Evolutionary conservation across 1,140 invertebrate genomes (phyloP).

Genomic region (Asbolus verrucosus): DNA sequence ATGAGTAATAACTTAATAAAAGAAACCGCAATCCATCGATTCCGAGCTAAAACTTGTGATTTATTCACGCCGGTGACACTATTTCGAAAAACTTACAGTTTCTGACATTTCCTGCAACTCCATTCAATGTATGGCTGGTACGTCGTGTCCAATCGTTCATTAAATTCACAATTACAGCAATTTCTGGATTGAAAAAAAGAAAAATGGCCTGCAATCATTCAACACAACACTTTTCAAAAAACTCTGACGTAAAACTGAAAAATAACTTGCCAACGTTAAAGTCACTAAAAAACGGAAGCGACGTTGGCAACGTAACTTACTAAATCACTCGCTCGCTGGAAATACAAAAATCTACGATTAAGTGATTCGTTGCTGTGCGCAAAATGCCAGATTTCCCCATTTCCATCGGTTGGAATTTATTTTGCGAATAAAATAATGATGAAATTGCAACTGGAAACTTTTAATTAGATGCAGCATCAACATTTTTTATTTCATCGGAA

Average conservation of each 20-base stretch:
- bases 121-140: background rate
- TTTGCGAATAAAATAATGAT: too few relatives aligned
- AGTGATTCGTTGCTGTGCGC: too few relatives aligned
- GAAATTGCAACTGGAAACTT: too few relatives aligned
- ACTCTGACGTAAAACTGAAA: background rate
- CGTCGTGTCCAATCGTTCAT: background rate
- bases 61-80: background rate
- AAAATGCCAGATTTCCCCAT: too few relatives aligned
- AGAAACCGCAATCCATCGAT: slow-evolving; percentile 1
- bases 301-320: background rate
- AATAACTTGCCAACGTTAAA: background rate
- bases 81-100: background rate
- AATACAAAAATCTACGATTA: too few relatives aligned
- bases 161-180: background rate
- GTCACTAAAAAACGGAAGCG: background rate
- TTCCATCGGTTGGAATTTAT: too few relatives aligned
- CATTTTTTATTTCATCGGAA: too few relatives aligned
- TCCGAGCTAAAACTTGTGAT: background rate
- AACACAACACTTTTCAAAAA: background rate
- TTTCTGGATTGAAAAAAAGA: background rate
- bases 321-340: too few relatives aligned
- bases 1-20: background rate
- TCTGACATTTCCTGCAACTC: background rate
- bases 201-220: background rate
- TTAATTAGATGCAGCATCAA: too few relatives aligned